Conservation (phyloP, 2,113 vertebrate genomes). For the Oxyruncus cristatus region DNA sequence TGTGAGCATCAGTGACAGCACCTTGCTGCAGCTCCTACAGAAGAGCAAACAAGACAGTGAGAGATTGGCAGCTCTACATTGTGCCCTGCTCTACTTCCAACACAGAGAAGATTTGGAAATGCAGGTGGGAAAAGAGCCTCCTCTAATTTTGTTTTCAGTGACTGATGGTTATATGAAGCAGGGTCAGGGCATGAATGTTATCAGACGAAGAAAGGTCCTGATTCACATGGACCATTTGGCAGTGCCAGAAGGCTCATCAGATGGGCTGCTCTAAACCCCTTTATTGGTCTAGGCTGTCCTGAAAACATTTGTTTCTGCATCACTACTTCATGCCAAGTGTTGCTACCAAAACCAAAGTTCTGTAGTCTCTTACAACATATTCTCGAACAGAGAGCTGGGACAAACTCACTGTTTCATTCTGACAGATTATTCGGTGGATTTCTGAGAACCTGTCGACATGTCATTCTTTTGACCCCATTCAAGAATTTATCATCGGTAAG, state of each 20-base stretch:
- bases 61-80: constrained; percentile 85
- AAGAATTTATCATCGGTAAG: constrained; percentile 94
- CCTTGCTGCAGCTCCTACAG: constrained; percentile 77
- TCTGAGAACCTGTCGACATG: constrained; percentile 82
- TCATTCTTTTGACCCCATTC: constrained; percentile 87
- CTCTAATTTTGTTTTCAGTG: not conserved
- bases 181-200: not conserved
- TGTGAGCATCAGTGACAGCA: constrained; percentile 61
- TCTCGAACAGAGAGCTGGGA: not conserved
- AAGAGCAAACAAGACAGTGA: constrained; percentile 73
- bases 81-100: constrained; percentile 75
- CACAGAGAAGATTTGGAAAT: constrained; percentile 52
- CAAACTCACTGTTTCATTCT: not conserved
- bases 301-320: not conserved
- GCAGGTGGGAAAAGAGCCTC: constrained; percentile 58
- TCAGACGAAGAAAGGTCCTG: not conserved
- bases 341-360: not conserved
- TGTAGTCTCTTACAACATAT: not conserved
- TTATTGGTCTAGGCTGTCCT: not conserved
- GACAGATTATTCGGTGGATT: constrained; percentile 90
- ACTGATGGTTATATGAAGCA: not conserved
- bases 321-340: not conserved
- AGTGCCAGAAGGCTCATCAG: not conserved
- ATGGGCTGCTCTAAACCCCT: not conserved
- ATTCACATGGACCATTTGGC: not conserved